Conservation (phyloP, 2,797 vertebrate genomes). For the Enteromius paludinosus region DNA sequence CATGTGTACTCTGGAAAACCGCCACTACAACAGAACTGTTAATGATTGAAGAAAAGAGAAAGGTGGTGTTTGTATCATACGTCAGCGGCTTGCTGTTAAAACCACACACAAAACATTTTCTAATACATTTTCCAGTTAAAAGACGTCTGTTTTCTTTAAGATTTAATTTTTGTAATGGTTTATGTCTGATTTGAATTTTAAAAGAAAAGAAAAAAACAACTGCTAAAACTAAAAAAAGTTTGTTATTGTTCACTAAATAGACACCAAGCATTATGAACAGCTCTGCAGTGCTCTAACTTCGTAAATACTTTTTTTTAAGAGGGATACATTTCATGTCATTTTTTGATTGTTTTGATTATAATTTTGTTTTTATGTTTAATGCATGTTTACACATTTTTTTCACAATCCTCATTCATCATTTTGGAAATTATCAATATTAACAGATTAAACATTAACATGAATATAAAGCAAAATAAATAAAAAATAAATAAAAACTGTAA, state of each 20-base stretch:
- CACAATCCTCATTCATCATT: not conserved
- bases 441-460: not conserved
- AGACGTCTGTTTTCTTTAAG: too few species aligned
- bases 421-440: too few species aligned
- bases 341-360: not conserved
- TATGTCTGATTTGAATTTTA: not conserved
- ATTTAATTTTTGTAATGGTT: not conserved
- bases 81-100: slow-evolving; percentile 18
- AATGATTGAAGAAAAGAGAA: slow-evolving; percentile 53
- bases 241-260: not conserved
- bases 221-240: not conserved
- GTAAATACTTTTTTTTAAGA: not conserved
- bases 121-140: too few species aligned
- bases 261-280: not conserved
- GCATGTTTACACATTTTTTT: not conserved
- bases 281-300: not conserved
- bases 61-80: slow-evolving; percentile 1
- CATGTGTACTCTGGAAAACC: slow-evolving; percentile 58
- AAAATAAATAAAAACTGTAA: not conserved
- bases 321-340: not conserved
- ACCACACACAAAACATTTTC: not conserved
- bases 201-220: not conserved
- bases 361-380: not conserved
- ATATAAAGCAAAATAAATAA: not conserved
- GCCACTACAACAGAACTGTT: slow-evolving; percentile 61